Conservation (phyloP, 2,888 invertebrate species). For the Drosophila affinis region DNA sequence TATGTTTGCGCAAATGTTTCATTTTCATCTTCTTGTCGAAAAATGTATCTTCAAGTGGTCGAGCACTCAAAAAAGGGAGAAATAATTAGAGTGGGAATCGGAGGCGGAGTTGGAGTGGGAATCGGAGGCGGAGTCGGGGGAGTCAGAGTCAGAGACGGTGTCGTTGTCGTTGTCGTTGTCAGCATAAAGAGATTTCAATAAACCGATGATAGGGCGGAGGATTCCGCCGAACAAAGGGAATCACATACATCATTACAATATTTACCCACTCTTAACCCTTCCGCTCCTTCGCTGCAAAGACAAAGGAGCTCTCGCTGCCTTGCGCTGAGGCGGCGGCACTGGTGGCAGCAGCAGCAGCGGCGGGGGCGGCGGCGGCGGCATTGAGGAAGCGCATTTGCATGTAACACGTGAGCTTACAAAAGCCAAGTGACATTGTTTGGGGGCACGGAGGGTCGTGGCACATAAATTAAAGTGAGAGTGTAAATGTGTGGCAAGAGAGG, state of each 20-base stretch:
- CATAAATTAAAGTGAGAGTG: slow-evolving; percentile 77
- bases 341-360: not conserved
- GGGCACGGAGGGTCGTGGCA: slow-evolving; percentile 61
- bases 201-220: slow-evolving; percentile 58
- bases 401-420: slow-evolving; percentile 76
- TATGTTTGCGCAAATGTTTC: slow-evolving; percentile 62
- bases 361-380: slow-evolving; percentile 23
- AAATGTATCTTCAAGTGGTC: slow-evolving; percentile 62
- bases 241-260: slow-evolving; percentile 78
- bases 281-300: slow-evolving; percentile 28
- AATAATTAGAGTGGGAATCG: slow-evolving; percentile 41
- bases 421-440: slow-evolving; percentile 76
- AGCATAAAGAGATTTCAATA: slow-evolving; percentile 70
- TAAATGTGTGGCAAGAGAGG: slow-evolving; percentile 46
- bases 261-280: slow-evolving; percentile 69
- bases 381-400: slow-evolving; percentile 74
- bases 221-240: slow-evolving; percentile 56
- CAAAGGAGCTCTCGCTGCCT: slow-evolving; percentile 36
- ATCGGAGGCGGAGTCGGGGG: slow-evolving; percentile 2
- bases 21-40: slow-evolving; percentile 36
- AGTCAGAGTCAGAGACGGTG: slow-evolving; percentile 8
- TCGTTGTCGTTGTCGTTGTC: slow-evolving; percentile 32
- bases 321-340: slow-evolving; percentile 7
- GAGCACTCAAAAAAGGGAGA: slow-evolving; percentile 21
- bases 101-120: slow-evolving; percentile 38